A percentile compares a stretch with the other conserved stretches of the same genome.
Evolutionary conservation across 2,113 vertebrate genomes (phyloP).

Genomic region (Narcine bancroftii): DNA sequence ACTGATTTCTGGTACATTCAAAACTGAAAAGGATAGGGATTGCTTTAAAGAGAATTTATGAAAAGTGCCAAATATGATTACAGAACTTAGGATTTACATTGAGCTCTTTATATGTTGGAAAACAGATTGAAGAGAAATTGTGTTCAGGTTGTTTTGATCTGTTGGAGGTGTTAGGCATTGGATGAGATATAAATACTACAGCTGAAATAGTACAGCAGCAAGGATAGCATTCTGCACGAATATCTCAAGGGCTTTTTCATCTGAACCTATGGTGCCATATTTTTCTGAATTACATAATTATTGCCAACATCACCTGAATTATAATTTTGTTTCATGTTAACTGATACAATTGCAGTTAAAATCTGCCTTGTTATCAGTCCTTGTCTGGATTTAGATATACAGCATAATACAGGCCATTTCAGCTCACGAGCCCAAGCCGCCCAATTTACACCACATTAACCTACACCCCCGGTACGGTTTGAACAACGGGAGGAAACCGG

Average conservation of each 20-base stretch:
- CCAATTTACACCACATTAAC: too few relatives aligned
- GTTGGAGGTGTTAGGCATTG: background rate
- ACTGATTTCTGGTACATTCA: background rate
- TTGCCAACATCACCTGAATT: background rate
- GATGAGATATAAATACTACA: background rate
- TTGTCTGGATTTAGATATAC: background rate
- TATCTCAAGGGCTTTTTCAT: background rate
- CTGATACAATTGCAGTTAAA: background rate
- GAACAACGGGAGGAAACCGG: too few relatives aligned
- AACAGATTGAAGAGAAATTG: background rate
- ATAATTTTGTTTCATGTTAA: background rate
- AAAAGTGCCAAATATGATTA: background rate
- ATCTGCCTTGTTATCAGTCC: too few relatives aligned
- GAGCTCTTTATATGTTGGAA: background rate
- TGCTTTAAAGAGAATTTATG: background rate
- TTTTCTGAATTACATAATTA: background rate
- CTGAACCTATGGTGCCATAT: background rate
- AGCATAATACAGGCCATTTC: too few relatives aligned
- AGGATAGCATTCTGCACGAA: background rate
- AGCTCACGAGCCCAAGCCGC: too few relatives aligned
- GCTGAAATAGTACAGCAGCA: background rate
- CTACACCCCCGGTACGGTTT: too few relatives aligned
- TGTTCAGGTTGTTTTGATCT: background rate
- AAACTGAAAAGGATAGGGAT: background rate
- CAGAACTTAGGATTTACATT: background rate